A percentile compares a stretch with the other conserved stretches of the same genome.
phyloP scores from a whole-genome alignment of 2,797 vertebrate species.

The Nannoperca obscura region DNA sequence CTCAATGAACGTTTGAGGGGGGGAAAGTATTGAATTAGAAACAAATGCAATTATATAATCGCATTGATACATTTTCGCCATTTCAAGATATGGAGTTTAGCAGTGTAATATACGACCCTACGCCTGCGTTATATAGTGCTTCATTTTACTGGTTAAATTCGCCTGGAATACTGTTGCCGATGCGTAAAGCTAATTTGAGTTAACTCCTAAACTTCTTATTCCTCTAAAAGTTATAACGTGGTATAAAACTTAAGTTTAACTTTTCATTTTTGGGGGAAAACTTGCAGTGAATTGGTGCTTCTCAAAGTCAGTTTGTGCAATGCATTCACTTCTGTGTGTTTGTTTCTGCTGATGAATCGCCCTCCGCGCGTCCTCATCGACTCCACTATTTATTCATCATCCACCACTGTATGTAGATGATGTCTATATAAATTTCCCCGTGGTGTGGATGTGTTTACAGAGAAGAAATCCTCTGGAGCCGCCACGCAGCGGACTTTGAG shows the following conservation, averaged over 20 bases:
- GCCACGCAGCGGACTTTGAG: constrained; percentile 81
- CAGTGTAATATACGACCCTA: background rate
- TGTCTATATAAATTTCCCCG: constrained; percentile 54
- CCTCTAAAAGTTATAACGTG: background rate
- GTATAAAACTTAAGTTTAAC: background rate
- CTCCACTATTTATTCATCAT: constrained; percentile 22
- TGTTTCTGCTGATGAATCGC: background rate
- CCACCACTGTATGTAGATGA: constrained; percentile 42
- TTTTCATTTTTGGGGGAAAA: background rate
- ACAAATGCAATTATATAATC: background rate
- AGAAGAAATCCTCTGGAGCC: constrained; percentile 68
- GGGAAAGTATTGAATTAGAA: background rate
- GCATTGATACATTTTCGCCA: background rate
- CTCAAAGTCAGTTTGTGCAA: background rate
- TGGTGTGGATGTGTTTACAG: constrained; percentile 54
- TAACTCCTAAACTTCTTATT: background rate
- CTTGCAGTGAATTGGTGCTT: fast-evolving
- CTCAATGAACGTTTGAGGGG: background rate
- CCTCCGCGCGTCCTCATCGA: background rate
- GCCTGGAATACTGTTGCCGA: too few relatives aligned
- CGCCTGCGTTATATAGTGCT: background rate
- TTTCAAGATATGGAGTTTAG: background rate
- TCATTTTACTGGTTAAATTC: background rate
- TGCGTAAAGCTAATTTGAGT: background rate
- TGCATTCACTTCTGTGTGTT: background rate